These are phyloP conservation scores for Eurypyga helias DNA, from an alignment of 2,113 vertebrate species.

Conservation along the genomic window DNA sequence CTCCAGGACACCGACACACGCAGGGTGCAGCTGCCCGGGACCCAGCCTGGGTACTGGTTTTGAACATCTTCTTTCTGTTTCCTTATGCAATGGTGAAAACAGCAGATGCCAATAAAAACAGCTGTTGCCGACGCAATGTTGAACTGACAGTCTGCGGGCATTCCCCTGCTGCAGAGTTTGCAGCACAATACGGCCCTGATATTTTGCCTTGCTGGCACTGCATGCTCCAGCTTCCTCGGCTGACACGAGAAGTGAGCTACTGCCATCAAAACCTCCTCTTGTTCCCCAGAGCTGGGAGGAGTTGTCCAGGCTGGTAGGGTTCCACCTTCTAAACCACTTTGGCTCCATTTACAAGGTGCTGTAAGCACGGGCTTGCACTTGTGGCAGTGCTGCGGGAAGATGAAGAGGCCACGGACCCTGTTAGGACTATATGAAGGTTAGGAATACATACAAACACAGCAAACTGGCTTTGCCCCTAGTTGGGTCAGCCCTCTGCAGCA, in stretches of 20 bases:
- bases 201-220: fast-evolving
- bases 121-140: neutral
- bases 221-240: neutral
- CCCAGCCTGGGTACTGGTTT: neutral
- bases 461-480: neutral
- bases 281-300: neutral
- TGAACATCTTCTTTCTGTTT: neutral
- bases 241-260: neutral
- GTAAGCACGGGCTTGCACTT: neutral
- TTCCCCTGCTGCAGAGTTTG: neutral
- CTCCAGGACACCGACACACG: neutral
- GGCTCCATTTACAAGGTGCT: neutral
- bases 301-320: neutral
- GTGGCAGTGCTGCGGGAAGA: neutral
- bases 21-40: neutral
- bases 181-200: neutral
- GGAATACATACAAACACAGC: neutral
- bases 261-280: neutral
- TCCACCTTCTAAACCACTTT: neutral
- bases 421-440: neutral
- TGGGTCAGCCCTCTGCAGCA: neutral
- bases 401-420: neutral
- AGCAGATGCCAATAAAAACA: neutral
- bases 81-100: neutral
- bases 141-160: neutral